Base-by-base conservation (phyloP, 2,797 vertebrate genomes). In the Fistularia tabacaria region DNA sequence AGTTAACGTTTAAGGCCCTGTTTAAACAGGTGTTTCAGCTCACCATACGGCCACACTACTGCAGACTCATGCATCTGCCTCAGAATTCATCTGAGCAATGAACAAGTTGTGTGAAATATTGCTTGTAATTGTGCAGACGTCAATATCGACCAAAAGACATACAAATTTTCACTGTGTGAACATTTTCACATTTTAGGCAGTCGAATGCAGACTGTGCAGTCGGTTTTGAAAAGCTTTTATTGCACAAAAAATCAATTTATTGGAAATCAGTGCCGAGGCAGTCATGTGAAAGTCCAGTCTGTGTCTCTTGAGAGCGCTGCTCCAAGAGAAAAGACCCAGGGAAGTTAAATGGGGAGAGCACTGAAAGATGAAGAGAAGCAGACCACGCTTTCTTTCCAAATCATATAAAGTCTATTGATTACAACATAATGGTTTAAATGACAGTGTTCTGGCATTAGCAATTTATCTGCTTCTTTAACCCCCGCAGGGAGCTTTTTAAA, bases 1-100 rank as follows among this genome's bases (percentile, higher is more conserved):
- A 51, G 64, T 65, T 59, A 78, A 83, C 83, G 85, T 80, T 73
- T 70, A 79, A 81, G 66, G 72, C 60, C 53, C 58, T 86, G 88
- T 86, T 87, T 84, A 81, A 83, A 84, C 80, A 81, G 82, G 81
- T 83, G 81, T 71, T 72, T 52, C 61, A 67, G 75, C 71, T 77
- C 79, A 64, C 44, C 66, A 54, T 73, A 56, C 43, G 10, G 53
- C 53, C 14, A 38, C 7, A 37, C 42, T 36, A 36, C 9, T 38
- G 37, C 51, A 57, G 36, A 8, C 61, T 10, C 42, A 15, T 42
- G 50, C 50, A 51, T 51, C 25, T 2, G 25, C 25, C 25, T 25
- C 25, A 25, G 25, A 25, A 25, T 25, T 3, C 25, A 25, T 25
- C 25, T 5, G 25, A 25, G 25, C 25, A 25, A 25, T 53, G 14